Conservation (phyloP, 2,113 vertebrate genomes). For the Microtus richardsoni region DNA sequence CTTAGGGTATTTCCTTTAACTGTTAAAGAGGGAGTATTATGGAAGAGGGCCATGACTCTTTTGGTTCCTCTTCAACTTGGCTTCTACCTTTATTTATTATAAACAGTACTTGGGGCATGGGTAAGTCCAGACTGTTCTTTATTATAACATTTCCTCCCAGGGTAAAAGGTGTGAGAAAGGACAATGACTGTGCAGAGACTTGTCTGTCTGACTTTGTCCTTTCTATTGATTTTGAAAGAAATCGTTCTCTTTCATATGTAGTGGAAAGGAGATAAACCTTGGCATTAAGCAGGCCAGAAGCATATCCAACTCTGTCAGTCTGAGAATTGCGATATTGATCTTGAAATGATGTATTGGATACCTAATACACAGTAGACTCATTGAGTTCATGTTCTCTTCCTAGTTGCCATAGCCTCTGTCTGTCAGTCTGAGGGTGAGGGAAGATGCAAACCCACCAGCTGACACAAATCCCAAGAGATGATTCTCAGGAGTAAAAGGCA, state of each 20-base stretch:
- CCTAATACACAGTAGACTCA: background rate
- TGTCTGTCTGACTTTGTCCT: background rate
- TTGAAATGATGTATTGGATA: background rate
- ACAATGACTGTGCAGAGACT: background rate
- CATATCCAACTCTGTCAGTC: background rate
- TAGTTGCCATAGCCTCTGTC: background rate
- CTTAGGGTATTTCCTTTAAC: background rate
- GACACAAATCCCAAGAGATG: background rate
- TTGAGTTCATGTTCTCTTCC: background rate
- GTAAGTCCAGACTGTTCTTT: background rate
- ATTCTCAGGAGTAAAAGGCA: background rate
- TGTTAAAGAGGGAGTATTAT: background rate
- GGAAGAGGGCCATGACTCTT: background rate
- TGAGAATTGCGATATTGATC: background rate
- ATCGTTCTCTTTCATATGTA: background rate
- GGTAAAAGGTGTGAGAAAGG: background rate
- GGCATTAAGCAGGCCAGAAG: background rate
- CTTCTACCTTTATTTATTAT: slow-evolving; percentile 40
- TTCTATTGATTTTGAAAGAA: background rate
- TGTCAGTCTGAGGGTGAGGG: too few species aligned
- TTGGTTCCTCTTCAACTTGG: background rate
- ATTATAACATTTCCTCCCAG: background rate
- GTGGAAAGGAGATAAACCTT: background rate
- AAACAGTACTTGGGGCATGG: background rate
- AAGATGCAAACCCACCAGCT: background rate